These are phyloP conservation scores for Oscheius onirici DNA, from an alignment of 2,888 invertebrate genomes.

Conservation along the genomic window DNA sequence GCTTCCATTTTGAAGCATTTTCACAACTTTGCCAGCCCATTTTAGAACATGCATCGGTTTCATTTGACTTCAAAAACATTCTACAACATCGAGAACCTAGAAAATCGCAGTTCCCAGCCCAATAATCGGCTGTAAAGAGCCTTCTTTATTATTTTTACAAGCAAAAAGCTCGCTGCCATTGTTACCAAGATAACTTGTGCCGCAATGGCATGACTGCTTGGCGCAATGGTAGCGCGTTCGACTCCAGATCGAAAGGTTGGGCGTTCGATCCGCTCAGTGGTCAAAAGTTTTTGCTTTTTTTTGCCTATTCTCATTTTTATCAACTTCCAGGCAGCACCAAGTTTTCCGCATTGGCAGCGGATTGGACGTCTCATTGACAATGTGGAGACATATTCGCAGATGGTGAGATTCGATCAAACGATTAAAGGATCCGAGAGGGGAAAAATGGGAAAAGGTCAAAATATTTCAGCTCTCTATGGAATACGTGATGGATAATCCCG, in stretches of 20 bases:
- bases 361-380: slow-evolving; percentile 41
- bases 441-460: background rate
- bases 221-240: slow-evolving; percentile 40
- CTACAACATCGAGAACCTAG: no score
- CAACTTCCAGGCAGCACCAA: slow-evolving; percentile 28
- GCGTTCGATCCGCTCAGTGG: slow-evolving; percentile 38
- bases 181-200: background rate
- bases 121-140: no score
- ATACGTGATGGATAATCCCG: slow-evolving; percentile 35
- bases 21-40: no score
- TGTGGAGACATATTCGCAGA: slow-evolving; percentile 38
- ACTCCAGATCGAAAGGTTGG: slow-evolving; percentile 42
- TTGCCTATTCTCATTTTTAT: background rate
- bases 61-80: no score
- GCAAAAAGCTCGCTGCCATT: background rate
- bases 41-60: no score
- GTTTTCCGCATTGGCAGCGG: slow-evolving; percentile 33
- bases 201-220: slow-evolving; percentile 35
- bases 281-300: slow-evolving; percentile 31
- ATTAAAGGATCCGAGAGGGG: background rate
- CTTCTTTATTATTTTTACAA: no score
- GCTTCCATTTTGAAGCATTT: no score
- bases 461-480: slow-evolving; percentile 44
- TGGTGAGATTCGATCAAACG: slow-evolving; percentile 27
- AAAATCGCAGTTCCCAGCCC: no score